Evolutionary conservation across 2,113 vertebrate species (phyloP).

Genomic region (Sebastes fasciatus): DNA sequence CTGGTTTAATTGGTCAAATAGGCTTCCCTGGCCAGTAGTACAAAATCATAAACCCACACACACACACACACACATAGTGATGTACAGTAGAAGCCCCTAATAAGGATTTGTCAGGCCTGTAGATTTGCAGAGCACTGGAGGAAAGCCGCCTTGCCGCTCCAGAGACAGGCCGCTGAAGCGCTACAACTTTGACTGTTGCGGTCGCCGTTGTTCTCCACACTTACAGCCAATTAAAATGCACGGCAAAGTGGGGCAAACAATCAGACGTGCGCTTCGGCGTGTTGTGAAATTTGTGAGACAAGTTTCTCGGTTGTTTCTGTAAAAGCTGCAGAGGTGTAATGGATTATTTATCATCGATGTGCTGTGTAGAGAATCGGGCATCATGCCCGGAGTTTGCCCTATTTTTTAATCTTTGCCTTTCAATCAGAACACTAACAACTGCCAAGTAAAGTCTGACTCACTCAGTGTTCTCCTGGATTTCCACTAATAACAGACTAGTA

Average conservation of each 20-base stretch:
- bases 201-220: constrained; percentile 27
- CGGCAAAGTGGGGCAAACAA: constrained; percentile 26
- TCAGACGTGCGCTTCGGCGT: constrained; percentile 3
- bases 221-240: constrained; percentile 73
- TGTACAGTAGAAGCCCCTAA: constrained; percentile 66
- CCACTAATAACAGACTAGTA: not conserved
- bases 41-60: constrained; percentile 51
- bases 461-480: constrained; percentile 12
- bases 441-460: constrained; percentile 34
- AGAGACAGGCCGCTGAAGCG: constrained; percentile 46
- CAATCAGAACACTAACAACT: constrained; percentile 2
- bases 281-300: constrained; percentile 41
- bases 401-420: not conserved
- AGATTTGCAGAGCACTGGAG: constrained; percentile 58
- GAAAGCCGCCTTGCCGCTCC: constrained; percentile 42
- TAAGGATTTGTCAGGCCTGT: constrained; percentile 74
- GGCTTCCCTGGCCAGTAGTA: constrained; percentile 61
- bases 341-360: constrained; percentile 55
- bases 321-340: constrained; percentile 54
- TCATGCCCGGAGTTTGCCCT: constrained; percentile 9
- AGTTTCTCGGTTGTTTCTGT: constrained; percentile 39
- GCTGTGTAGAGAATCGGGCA: constrained; percentile 30
- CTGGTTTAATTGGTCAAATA: constrained; percentile 82
- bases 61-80: constrained; percentile 32
- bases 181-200: constrained; percentile 42